A percentile compares a stretch with the other conserved stretches of the same genome.
These are phyloP conservation scores for Arge pagana DNA, from an alignment of 2,888 invertebrate species.

Conservation along the genomic window DNA sequence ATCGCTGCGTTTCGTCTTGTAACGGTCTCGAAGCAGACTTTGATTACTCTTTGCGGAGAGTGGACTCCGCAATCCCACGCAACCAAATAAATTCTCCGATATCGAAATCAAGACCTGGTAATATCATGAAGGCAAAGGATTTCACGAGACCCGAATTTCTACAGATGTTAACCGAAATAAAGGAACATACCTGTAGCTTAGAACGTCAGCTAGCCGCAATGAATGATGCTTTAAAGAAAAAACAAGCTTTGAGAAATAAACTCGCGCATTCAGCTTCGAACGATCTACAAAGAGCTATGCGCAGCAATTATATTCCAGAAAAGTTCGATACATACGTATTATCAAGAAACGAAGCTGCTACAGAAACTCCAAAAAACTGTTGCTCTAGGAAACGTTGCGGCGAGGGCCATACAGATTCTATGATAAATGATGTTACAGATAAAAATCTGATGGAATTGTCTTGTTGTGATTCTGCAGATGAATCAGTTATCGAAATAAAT, in stretches of 20 bases:
- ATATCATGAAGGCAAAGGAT: slow-evolving; percentile 21
- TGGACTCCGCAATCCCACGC: too few relatives aligned
- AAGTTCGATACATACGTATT: background rate
- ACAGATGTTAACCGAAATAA: slow-evolving; percentile 35
- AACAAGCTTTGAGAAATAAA: slow-evolving; percentile 10
- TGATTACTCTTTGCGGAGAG: too few relatives aligned
- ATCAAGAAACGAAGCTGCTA: background rate
- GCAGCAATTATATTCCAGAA: background rate
- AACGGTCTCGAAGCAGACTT: too few relatives aligned
- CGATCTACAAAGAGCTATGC: too few relatives aligned
- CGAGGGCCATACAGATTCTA: too few relatives aligned
- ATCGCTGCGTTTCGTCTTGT: too few relatives aligned
- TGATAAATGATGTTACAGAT: too few relatives aligned
- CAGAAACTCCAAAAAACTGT: too few relatives aligned
- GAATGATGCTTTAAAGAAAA: slow-evolving; percentile 30
- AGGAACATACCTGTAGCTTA: slow-evolving; percentile 32
- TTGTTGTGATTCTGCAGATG: background rate
- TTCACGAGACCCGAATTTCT: slow-evolving; percentile 32
- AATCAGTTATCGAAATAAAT: background rate
- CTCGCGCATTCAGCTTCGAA: too few relatives aligned
- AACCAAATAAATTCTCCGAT: background rate
- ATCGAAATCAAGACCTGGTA: background rate
- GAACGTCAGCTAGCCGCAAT: slow-evolving; percentile 32
- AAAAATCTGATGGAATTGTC: background rate
- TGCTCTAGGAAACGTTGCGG: too few relatives aligned